A percentile compares a stretch with the other conserved stretches of the same genome.
phyloP scores from a whole-genome alignment of 2,888 invertebrate genomes.

The Trichogramma dendrolimi region DNA sequence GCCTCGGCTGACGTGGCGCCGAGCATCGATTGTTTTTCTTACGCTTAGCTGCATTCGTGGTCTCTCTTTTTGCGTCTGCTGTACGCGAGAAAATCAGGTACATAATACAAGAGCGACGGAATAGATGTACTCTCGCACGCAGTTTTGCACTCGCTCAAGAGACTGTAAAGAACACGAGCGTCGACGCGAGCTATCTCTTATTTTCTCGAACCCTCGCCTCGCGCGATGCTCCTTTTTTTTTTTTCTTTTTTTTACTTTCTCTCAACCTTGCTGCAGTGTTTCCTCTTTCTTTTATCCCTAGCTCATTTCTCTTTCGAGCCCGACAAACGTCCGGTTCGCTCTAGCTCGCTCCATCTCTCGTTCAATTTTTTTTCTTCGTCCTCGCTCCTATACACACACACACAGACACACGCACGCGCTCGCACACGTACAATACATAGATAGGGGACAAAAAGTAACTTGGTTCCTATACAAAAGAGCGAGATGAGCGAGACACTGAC shows the following conservation, averaged over 20 bases:
- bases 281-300: constrained; percentile 16
- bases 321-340: constrained; percentile 18
- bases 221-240: not conserved
- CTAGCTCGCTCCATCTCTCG: not conserved
- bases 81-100: not conserved
- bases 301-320: constrained; percentile 19
- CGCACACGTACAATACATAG: no score
- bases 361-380: not conserved
- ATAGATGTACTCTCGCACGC: no score
- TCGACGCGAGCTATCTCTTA: constrained; percentile 18
- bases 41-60: no score
- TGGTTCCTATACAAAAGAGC: constrained; percentile 31
- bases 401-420: no score
- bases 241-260: constrained; percentile 12
- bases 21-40: no score
- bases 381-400: not conserved
- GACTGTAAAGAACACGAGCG: not conserved
- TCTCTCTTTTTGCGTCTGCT: not conserved
- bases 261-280: not conserved
- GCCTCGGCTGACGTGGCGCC: no score
- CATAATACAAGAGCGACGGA: no score
- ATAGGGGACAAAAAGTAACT: constrained; percentile 17
- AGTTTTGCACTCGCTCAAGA: no score
- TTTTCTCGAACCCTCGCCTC: constrained; percentile 15
- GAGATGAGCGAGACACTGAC: constrained; percentile 21